Evolutionary conservation across 2,797 vertebrate species (phyloP).

Genomic region (Trachurus trachurus): DNA sequence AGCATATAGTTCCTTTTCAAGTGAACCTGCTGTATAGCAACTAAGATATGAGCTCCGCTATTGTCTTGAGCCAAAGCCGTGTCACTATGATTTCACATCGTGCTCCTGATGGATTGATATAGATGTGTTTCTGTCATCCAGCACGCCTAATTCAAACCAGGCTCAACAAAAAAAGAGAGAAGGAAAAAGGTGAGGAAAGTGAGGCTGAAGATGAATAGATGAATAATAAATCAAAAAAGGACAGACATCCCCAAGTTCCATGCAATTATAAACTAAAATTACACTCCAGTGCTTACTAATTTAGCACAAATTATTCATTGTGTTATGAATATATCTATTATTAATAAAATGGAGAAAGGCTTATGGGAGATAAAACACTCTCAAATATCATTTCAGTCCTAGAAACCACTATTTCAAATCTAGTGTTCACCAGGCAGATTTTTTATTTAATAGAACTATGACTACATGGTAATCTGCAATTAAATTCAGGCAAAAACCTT

Average conservation of each 20-base stretch:
- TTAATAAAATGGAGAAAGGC: conserved; percentile 36
- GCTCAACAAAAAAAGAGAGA: conserved; percentile 7
- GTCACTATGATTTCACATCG: neutral
- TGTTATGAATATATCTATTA: conserved; percentile 60
- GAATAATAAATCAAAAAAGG: conserved; percentile 58
- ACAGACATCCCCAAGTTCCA: conserved; percentile 38
- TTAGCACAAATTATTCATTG: conserved; percentile 57
- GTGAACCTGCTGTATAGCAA: neutral
- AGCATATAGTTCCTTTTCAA: conserved; percentile 10
- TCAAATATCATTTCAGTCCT: conserved; percentile 32
- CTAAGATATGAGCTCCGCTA: conserved; percentile 17
- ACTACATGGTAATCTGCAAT: neutral
- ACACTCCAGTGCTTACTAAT: conserved; percentile 48
- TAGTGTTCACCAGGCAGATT: conserved; percentile 2
- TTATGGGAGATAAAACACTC: conserved; percentile 22
- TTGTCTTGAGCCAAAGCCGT: conserved; percentile 11
- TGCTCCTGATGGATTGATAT: conserved; percentile 9
- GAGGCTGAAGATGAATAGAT: conserved; percentile 46
- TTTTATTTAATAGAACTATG: neutral
- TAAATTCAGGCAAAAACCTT: neutral
- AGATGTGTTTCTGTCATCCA: conserved; percentile 12
- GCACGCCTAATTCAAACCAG: conserved; percentile 32
- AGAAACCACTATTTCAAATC: conserved; percentile 31
- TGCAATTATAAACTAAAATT: conserved; percentile 53
- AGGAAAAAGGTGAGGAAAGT: conserved; percentile 23